Evolutionary conservation across 1,140 invertebrate species (phyloP).

Genomic region (Daktulosphaira vitifoliae): DNA sequence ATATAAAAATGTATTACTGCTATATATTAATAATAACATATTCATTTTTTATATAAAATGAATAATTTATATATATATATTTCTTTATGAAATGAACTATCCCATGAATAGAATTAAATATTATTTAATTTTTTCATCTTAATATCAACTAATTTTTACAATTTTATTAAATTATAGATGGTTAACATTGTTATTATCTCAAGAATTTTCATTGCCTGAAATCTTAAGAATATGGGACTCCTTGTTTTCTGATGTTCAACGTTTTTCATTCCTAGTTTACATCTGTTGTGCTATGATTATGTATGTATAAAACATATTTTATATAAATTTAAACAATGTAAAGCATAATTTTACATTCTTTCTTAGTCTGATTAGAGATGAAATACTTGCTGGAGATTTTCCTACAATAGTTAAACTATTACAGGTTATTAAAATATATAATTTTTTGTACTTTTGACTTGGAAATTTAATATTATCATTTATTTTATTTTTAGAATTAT

Average conservation of each 20-base stretch:
- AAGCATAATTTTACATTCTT: constrained; percentile 36
- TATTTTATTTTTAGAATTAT: constrained; percentile 52
- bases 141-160: constrained; percentile 12
- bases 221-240: constrained; percentile 94
- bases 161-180: constrained; percentile 53
- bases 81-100: no score
- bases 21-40: no score
- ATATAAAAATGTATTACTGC: no score
- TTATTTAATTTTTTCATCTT: no score
- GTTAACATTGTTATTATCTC: constrained; percentile 91
- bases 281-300: constrained; percentile 94
- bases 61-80: no score
- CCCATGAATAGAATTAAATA: no score
- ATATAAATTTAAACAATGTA: no score
- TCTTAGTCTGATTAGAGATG: constrained; percentile 66
- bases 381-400: constrained; percentile 78
- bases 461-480: background rate
- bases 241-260: constrained; percentile 75
- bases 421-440: constrained; percentile 49
- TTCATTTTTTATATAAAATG: no score
- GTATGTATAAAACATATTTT: constrained; percentile 52
- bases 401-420: constrained; percentile 86
- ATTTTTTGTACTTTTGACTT: background rate
- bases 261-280: constrained; percentile 83
- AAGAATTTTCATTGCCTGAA: constrained; percentile 95